Base-by-base conservation (phyloP, 2,797 vertebrate genomes). In the Neoniphon sammara region DNA sequence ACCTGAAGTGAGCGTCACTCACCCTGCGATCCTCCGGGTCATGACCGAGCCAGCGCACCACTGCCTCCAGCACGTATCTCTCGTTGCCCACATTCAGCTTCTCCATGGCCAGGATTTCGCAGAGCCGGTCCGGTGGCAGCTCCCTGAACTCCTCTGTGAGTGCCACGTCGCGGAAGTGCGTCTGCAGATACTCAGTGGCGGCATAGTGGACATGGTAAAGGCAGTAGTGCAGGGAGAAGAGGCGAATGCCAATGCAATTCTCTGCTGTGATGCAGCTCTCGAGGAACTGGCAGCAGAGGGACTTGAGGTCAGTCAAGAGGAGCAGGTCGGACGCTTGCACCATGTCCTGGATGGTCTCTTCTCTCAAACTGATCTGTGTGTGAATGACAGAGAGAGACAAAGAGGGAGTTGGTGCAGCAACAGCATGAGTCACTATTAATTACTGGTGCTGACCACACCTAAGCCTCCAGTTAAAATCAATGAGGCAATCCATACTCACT, bases 271-370 rank as follows among this genome's bases (percentile, higher is more conserved):
- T 97, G 91, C 98, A 99, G 91, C 96, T 95, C 92, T 99, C 97
- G 62, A 99, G 70, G 90, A 99, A 99, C 94, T 99, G 96, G 72
- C 97, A 99, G 92, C 98, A 99, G 83, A 99, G 92, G 6, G 93
- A 91, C 93, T 99, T 99, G 5, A 99, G 96, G 88, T 99, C 98
- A 0, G 96, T 97, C 84, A 99, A 94, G 70, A 99, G 95, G 64
- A 99, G 95, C 67, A 99, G 93, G 91, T 99, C 98, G 0, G 98
- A 97, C 0, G 97, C 97, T 87, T 99, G 98, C 12, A 99, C 97
- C 85, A 98, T 96, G 75, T 98, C 98, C 89, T 99, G 98, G 88
- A 99, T 97, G 30, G 97, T 99, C n/a, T 98, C 97, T 91, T 99
- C 98, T 62, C 92, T 97, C 81, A 99, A 92, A 60, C 91, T 93